A percentile compares a stretch with the other conserved stretches of the same genome.
These are phyloP conservation scores for Leistus spinibarbis DNA, from an alignment of 2,888 invertebrate species.

Conservation along the genomic window DNA sequence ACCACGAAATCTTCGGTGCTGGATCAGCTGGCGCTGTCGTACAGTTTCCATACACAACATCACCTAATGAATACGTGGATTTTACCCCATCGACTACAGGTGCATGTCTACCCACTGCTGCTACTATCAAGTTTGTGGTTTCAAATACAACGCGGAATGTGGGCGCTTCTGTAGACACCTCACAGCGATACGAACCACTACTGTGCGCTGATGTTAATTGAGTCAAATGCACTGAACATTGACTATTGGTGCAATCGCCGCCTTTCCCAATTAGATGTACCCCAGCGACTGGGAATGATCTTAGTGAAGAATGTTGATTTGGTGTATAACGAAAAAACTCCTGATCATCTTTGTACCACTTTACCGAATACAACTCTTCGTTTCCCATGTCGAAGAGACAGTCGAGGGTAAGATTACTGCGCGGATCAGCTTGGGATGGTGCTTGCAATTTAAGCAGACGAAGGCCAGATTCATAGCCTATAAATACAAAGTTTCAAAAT, in stretches of 20 bases:
- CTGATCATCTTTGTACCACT: conserved; percentile 55
- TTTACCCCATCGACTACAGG: conserved; percentile 52
- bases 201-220: conserved; percentile 54
- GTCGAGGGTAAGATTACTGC: conserved; percentile 51
- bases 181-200: conserved; percentile 65
- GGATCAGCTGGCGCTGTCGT: conserved; percentile 54
- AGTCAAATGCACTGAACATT: conserved; percentile 55
- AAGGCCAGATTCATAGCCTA: conserved; percentile 42
- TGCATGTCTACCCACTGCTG: conserved; percentile 54
- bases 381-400: conserved; percentile 55
- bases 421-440: conserved; percentile 52
- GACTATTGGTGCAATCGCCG: conserved; percentile 50
- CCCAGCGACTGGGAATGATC: conserved; percentile 54
- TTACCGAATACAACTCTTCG: conserved; percentile 54
- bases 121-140: conserved; percentile 64
- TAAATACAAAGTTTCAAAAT: background rate
- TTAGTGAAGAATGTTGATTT: conserved; percentile 48
- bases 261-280: conserved; percentile 50
- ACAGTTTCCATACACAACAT: conserved; percentile 51
- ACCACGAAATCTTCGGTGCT: conserved; percentile 53
- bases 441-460: conserved; percentile 53
- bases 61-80: conserved; percentile 51
- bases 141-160: conserved; percentile 64
- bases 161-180: conserved; percentile 67
- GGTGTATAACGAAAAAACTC: conserved; percentile 52